phyloP scores from a whole-genome alignment of 2,888 invertebrate species.

The Amiota minor region DNA sequence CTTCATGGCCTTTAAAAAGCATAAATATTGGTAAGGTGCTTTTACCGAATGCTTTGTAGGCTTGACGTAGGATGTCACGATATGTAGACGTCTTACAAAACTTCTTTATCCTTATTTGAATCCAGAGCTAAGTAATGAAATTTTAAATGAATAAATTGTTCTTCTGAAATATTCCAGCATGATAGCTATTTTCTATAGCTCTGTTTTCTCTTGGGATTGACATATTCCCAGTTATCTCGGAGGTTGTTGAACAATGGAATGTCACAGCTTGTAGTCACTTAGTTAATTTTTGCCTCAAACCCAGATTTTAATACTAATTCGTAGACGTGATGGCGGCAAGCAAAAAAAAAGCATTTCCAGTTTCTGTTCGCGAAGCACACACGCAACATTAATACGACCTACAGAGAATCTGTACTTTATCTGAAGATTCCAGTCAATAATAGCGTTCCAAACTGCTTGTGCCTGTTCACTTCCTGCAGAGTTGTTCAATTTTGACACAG shows the following conservation, averaged over 20 bases:
- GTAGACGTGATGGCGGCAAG: too few relatives aligned
- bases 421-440: constrained; percentile 26
- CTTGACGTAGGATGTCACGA: too few relatives aligned
- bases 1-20: constrained; percentile 3
- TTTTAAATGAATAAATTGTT: constrained; percentile 20
- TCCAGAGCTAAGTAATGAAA: constrained; percentile 8
- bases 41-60: not conserved
- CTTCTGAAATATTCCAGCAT: constrained; percentile 10
- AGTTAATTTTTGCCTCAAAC: too few relatives aligned
- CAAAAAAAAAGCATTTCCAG: constrained; percentile 18
- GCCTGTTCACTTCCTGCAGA: constrained; percentile 26
- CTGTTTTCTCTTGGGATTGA: not conserved
- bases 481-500: constrained; percentile 21
- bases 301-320: too few relatives aligned
- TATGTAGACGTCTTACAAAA: too few relatives aligned
- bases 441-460: constrained; percentile 28
- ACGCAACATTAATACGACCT: constrained; percentile 26
- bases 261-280: too few relatives aligned
- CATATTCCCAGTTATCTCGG: constrained; percentile 20
- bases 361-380: constrained; percentile 26
- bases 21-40: constrained; percentile 6
- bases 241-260: constrained; percentile 8
- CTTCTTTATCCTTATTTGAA: not conserved
- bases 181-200: constrained; percentile 6
- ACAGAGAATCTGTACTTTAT: constrained; percentile 18